These are phyloP conservation scores for Lateolabrax maculatus DNA, from an alignment of 2,797 vertebrate species.

Conservation along the genomic window DNA sequence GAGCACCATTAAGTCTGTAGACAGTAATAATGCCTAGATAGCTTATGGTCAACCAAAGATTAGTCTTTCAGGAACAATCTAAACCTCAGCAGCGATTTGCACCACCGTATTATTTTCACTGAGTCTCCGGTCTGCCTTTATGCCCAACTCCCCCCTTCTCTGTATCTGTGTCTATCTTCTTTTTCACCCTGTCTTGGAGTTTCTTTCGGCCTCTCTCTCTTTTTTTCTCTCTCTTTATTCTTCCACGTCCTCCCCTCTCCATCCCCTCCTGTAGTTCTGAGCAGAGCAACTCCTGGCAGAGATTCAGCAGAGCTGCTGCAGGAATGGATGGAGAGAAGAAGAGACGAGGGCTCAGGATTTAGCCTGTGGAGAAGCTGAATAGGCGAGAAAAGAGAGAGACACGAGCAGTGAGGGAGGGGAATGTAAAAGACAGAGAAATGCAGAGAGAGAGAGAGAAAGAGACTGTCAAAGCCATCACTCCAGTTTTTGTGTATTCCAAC, in stretches of 20 bases:
- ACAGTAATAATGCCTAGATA: background rate
- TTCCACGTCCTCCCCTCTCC: background rate
- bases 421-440: constrained; percentile 38
- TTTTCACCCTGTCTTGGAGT: background rate
- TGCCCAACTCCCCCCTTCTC: background rate
- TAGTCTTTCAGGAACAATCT: too few relatives aligned
- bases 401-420: constrained; percentile 34
- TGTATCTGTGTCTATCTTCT: constrained; percentile 14
- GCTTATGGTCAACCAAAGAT: background rate
- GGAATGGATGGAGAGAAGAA: constrained; percentile 54
- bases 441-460: constrained; percentile 23
- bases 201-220: background rate
- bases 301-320: constrained; percentile 61
- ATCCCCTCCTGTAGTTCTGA: constrained; percentile 32
- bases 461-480: constrained; percentile 49
- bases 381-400: constrained; percentile 48
- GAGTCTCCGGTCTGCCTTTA: background rate
- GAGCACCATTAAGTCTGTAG: background rate
- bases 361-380: constrained; percentile 69
- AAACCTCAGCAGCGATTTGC: background rate
- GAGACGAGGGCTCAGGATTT: constrained; percentile 62
- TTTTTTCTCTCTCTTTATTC: background rate
- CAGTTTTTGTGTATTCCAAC: constrained; percentile 15
- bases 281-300: constrained; percentile 57
- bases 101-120: background rate